Base-by-base conservation (phyloP, 2,888 invertebrate genomes). In the Drosophila neonasuta region DNA sequence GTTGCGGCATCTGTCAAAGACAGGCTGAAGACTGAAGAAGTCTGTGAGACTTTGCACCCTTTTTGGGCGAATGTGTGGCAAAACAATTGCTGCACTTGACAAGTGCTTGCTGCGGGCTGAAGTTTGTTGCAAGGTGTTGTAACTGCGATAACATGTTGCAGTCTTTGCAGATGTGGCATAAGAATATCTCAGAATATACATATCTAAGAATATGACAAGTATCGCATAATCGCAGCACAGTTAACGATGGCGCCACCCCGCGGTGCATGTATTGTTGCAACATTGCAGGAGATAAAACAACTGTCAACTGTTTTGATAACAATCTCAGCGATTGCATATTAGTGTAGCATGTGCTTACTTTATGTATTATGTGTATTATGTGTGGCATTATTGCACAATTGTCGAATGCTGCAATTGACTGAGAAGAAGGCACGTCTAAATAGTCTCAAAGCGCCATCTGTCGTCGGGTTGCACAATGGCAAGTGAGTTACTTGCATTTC, bases 221-320 rank as follows among this genome's bases (percentile, higher is more conserved):
- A 62, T 68, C 56, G 57, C 73, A 79, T 79, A 77, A 76, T 67
- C 54, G 34, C 13, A 36, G 64, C 17, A 56, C 15, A 15, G 17
- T 3, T 36, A 17, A 4, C 36, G n/a, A 29, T 41, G 1, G 24
- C n/a, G 17, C 46, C 55, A 17, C 39, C 60, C 60, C 55, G 55
- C 13, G 39, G 60, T 36, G 46, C 30, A 46, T 32, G 11, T 36
- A 42, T 36, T 36, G 34, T 44, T 59, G 59, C 55, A 55, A 10
- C 30, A 59, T 30, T 51, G 51, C 59, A 51, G 51, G 41, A 4
- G 36, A 17, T 15, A 11, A 32, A 32, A 20, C 50, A 41, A 58
- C 32, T 58, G 58, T 51, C 52, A 44, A 13, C 20, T 32, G 51
- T 44, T 55, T 44, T 55, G 45, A 55, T 54, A 45, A 30, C 20